Conservation (phyloP, 53 echinoderm and acorn worm species). For the Paelopatides confundens region DNA sequence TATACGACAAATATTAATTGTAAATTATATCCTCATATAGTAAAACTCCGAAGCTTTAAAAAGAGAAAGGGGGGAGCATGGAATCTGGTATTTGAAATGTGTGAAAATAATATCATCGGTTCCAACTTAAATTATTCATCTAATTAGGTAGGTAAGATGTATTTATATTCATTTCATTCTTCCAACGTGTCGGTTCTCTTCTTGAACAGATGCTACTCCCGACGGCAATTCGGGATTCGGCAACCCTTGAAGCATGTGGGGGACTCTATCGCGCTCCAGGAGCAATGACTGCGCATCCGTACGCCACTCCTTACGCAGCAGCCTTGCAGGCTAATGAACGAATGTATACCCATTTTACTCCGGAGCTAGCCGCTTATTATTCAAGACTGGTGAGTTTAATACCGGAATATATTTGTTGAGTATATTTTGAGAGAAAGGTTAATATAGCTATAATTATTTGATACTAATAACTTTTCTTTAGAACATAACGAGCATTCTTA, state of each 20-base stretch:
- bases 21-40: no score
- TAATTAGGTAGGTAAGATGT: not conserved
- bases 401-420: no score
- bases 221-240: slow-evolving; percentile 28
- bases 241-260: slow-evolving; percentile 44
- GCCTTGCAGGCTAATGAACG: slow-evolving; percentile 39
- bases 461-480: no score
- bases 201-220: slow-evolving; percentile 30
- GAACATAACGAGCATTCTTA: no score
- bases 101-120: not conserved
- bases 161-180: no score
- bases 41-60: not conserved
- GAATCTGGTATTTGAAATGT: no score
- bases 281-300: slow-evolving; percentile 22
- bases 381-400: slow-evolving; percentile 22
- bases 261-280: slow-evolving; percentile 44
- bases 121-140: not conserved
- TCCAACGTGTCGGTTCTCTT: not conserved
- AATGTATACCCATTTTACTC: slow-evolving; percentile 36
- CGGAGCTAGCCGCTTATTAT: slow-evolving; percentile 42
- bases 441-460: no score
- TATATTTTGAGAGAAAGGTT: no score
- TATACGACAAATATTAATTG: no score
- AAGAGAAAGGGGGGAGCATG: no score
- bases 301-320: slow-evolving; percentile 2